phyloP scores from a whole-genome alignment of 2,888 invertebrate species.

The Enchytraeus crypticus region DNA sequence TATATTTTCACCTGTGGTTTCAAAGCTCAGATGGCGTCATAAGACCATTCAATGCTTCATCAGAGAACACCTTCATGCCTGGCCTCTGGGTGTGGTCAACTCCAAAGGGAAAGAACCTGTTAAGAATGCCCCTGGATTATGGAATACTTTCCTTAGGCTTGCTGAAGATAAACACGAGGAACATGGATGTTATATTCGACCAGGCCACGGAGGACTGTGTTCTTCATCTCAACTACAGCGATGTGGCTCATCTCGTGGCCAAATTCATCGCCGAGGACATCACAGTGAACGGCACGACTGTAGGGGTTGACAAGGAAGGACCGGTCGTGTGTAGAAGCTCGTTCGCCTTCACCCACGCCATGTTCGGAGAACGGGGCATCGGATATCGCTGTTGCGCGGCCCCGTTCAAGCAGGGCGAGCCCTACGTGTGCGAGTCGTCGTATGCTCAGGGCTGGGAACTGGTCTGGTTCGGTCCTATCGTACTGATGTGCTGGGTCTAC shows the following conservation, averaged over 20 bases:
- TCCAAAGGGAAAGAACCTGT: constrained; percentile 10
- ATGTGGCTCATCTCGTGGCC: constrained; percentile 1
- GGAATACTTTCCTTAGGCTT: constrained; percentile 11
- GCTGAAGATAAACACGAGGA: constrained; percentile 1
- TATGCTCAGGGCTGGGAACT: constrained; percentile 9
- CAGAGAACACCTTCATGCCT: constrained; percentile 9
- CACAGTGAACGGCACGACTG: constrained; percentile 4
- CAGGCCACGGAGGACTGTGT: constrained; percentile 3
- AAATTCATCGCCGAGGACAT: constrained; percentile 12
- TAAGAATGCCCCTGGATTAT: constrained; percentile 11
- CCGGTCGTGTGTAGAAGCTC: constrained; percentile 11
- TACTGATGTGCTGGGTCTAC: constrained; percentile 12
- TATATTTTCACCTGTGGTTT: constrained; percentile 10
- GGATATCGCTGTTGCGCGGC: constrained; percentile 10
- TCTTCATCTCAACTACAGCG: neutral
- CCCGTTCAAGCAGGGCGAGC: neutral
- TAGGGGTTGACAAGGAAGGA: neutral
- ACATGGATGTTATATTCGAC: constrained; percentile 1
- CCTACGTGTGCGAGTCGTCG: constrained; percentile 5
- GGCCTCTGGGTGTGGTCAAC: constrained; percentile 14
- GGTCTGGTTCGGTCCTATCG: constrained; percentile 16
- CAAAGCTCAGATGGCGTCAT: neutral
- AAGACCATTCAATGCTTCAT: neutral
- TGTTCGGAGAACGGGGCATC: constrained; percentile 9
- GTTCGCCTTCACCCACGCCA: constrained; percentile 10